Evolutionary conservation across 2,113 vertebrate species (phyloP), one percentile per base, ranked within the genome.

Genomic region (Lagopus leucura): DNA sequence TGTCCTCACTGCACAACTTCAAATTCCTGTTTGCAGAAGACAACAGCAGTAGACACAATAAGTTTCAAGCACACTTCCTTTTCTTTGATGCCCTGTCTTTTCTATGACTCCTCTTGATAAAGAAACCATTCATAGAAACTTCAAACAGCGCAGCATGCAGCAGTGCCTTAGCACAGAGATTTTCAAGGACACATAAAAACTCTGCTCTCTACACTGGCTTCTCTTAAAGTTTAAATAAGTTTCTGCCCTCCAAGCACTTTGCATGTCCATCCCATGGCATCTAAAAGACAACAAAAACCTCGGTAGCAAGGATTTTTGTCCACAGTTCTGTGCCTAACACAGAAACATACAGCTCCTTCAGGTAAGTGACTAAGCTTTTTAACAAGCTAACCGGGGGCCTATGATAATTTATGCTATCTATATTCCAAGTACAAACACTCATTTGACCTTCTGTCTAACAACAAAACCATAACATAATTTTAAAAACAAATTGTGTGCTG

Each of bases 381-480:
- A 75, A 89, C 27, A 28, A 89, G 66, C n/a, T 79, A n/a, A 57
- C 85, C 80, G 65, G 72, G 42, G 82, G 71, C 19, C 78, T 80
- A 16, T 27, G 28, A 87, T 79, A 85, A 96, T 89, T 94, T 93
- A 84, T 82, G 50, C 71, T 28, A 76, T 30, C n/a, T 50, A 75
- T 89, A 6, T 84, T 89, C 45, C 64, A 82, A 70, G 71, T 47
- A 79, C 74, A 85, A 93, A 85, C 66, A 81, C 22, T 83, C 48
- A 55, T 70, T 66, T 94, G 78, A 89, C 84, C 71, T 94, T 64
- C 48, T 82, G 74, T 76, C 89, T 71, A 60, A 86, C n/a, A 96
- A 87, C 66, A 89, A 78, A 86, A 82, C 48, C 36, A 43, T 72
- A 88, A 86, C 65, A 74, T 30, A 85, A 86, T 95, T 95, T 85